Conservation (phyloP, 1,140 invertebrate species). For the Planococcus citri region DNA sequence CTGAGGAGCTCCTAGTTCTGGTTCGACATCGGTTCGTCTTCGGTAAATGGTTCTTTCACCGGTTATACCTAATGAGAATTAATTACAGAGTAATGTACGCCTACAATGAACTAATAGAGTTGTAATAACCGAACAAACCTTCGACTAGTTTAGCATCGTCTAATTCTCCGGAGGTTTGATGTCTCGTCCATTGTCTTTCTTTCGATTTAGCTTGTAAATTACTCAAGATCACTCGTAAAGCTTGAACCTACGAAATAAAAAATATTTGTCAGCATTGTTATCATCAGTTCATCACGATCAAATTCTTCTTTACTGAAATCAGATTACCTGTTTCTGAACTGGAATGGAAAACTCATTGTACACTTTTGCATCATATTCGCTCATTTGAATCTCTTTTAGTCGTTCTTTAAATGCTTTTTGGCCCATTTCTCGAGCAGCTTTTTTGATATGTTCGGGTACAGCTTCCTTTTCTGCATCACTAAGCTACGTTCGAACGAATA, state of each 20-base stretch:
- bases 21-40: slow-evolving; percentile 63
- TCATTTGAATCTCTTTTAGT: slow-evolving; percentile 87
- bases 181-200: slow-evolving; percentile 82
- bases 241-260: slow-evolving; percentile 38
- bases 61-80: slow-evolving; percentile 48
- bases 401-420: slow-evolving; percentile 77
- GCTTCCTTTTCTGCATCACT: slow-evolving; percentile 80
- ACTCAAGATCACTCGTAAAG: slow-evolving; percentile 45
- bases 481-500: slow-evolving; percentile 42
- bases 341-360: slow-evolving; percentile 70
- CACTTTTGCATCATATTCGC: slow-evolving; percentile 76
- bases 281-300: slow-evolving; percentile 36
- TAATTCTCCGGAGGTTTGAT: slow-evolving; percentile 86
- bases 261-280: not conserved
- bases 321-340: slow-evolving; percentile 57
- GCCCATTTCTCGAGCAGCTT: slow-evolving; percentile 86
- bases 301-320: not conserved
- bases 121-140: no score
- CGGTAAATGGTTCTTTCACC: slow-evolving; percentile 87
- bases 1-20: slow-evolving; percentile 69
- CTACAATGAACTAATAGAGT: not conserved
- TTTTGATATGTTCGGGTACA: slow-evolving; percentile 75
- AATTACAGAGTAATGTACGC: no score
- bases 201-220: slow-evolving; percentile 81
- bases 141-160: slow-evolving; percentile 94